Base-by-base conservation (phyloP, 1,140 invertebrate genomes). In the Vollenhovia emeryi region DNA sequence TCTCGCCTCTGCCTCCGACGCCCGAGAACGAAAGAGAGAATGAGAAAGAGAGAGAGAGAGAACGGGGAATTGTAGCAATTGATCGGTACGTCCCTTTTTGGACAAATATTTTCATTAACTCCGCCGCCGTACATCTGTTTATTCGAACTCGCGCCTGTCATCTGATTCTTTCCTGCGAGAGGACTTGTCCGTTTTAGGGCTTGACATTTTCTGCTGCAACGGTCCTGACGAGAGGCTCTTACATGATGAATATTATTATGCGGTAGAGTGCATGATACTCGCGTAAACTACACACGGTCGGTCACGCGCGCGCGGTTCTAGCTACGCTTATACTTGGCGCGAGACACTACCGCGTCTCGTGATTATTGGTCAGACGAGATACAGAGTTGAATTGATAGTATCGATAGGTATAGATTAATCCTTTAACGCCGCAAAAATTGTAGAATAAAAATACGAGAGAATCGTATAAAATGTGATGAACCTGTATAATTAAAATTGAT, bases 41-140 rank as follows among this genome's bases (percentile, higher is more conserved):
- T 2, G 57, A 30, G 24, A 27, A 1, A 30, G 59, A 36, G 7
- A 33, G 11, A 24, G 11, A 60, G 9, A 69, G 24, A 85, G 50
- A 82, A 18, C 15, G 3, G 55, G 7, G 76, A 82, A 60, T 60
- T 59, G 76, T 60, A 82, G 45, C 78, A 60, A 82, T 73, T 73
- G 79, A 82, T 76, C 30, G 13, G 75, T 75, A 64, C 36, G 24
- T 50, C 73, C 36, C 50, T 52, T 57, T 71, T 52, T 82, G 52
- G 66, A 73, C 78, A 82, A 82, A 82, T 82, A 82, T 82, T 82
- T 82, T 73, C 36, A 71, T 82, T 82, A 82, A 80, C 33, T 57
- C 36, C 64, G 13, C 48, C 21, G 60, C 36, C 36, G 24, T 43
- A 13, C 21, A 27, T 69, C 33, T 69, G 62, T 80, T 80, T 80